Evolutionary conservation across 2,113 vertebrate species (phyloP), one percentile per base, ranked within the genome.

Genomic region (Hydrochoerus hydrochaeris): DNA sequence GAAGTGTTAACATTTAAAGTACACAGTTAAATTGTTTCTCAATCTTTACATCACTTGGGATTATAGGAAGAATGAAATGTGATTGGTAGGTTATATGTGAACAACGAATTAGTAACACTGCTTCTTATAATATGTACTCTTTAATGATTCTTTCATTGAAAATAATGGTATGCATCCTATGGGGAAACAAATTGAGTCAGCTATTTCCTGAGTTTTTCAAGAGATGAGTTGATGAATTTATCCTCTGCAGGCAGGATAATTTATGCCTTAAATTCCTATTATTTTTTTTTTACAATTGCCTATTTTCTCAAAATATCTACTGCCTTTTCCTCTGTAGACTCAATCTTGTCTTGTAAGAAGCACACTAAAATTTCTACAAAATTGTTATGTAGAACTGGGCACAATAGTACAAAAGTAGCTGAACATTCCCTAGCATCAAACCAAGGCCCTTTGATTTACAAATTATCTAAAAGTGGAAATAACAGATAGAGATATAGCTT

Each of bases 161-260:
- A 97, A 96, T 97, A 97, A 96, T 94, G 81, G 95, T 88, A 77
- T 97, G 8, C 60, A 49, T 96, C 93, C 95, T 95, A 92, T 95
- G 95, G 95, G 90, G 95, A 97, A 96, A 92, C 83, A 97, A 93
- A 97, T 95, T 96, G 95, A 97, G 81, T 96, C 92, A 97, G 65
- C 95, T 97, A 95, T 96, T 93, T 41, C 41, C 77, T 87, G 78
- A 82, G 95, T 41, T 85, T 97, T 93, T 93, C 58, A 90, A 92
- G 69, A 63, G 77, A 96, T 93, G 69, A 96, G 52, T 77, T 92
- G 75, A 96, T 93, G 58, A 89, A 81, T 90, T 90, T 95, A 35
- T 88, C 77, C 86, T 95, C 96, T 95, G 88, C 67, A 93, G 81
- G 57, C 35, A 90, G 84, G 49, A 86, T 84, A 96, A 96, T 94